Base-by-base conservation (phyloP, 2,797 vertebrate genomes). In the Catharus ustulatus region DNA sequence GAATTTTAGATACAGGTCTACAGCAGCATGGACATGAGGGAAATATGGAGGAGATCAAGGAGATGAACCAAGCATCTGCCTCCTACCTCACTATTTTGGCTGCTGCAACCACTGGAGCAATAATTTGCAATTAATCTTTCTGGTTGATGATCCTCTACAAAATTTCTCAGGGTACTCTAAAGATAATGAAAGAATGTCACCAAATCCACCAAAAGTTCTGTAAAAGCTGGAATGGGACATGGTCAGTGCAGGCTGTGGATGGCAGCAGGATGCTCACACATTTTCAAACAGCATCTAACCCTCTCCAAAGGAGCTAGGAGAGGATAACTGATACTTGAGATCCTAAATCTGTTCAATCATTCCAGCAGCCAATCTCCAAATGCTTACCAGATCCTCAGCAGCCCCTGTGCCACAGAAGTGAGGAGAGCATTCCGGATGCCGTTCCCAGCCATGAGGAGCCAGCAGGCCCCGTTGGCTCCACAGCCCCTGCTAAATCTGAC, bases 401-500 rank as follows among this genome's bases (percentile, higher is more conserved):
- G 48, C 71, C 67, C 40, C 11, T 42, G 11, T 84, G 71, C 15
- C 45, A 40, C 22, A 85, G 82, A 62, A 68, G 58, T 61, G 80
- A 36, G 51, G 18, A 69, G 29, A 66, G 7, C 45, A 63, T 81
- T 91, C 88, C n/a, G 5, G 51, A 84, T 82, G 54, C 36, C 66
- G 81, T 91, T 85, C 59, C 45, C 85, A 90, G 54, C 85, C 80
- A 21, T 55, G 40, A n/a, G 68, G 89, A 92, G 73, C 52, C 48
- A 67, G 71, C 55, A 84, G 73, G 42, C 64, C 68, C 77, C 36
- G 7, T 26, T 9, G 75, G 40, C 89, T 72, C 83, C 77, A 71
- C 90, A 76, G 43, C 59, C 63, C 42, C 91, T 63, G 88, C 93
- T 95, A 94, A 94, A 95, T 95, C 74, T 88, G 95, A 78, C 87